Base-by-base conservation (phyloP, 1,140 invertebrate genomes). In the Myzus persicae region DNA sequence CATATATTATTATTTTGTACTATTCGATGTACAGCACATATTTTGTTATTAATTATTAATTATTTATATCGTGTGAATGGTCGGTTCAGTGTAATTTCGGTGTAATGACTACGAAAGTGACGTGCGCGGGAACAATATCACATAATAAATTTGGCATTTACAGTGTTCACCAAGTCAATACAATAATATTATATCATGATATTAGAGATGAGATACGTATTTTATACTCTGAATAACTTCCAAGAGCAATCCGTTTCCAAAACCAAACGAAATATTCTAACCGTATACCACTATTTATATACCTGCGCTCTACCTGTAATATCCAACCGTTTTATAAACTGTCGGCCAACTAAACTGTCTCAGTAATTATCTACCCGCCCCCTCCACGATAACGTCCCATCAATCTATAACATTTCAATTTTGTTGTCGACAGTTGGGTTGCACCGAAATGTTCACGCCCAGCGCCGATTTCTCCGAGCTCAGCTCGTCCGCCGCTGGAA, bases 341-440 rank as follows among this genome's bases (percentile, higher is more conserved):
- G 5, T 18, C 31, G 4, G 6, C 11, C n/a, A 76, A n/a, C n/a
- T 18, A n/a, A 59, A 76, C 59, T 18, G 14, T 76, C 31, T n/a
- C 14, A 51, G 20, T 76, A n/a, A n/a, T 76, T n/a, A 67, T 36
- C 59, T n/a, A 14, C 14, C 31, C 31, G 14, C 24, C 14, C 31
- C 2, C 4, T 31, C 14, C 14, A 5, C 14, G 2, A 51, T 22
- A n/a, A 76, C 4, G 11, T 76, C 59, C 6, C 31, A 76, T 76
- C n/a, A 18, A 36, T 8, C 2, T 22, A 18, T n/a, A 46, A 40
- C 7, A 26, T 14, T 11, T 38, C 36, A 6, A 54, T 90, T 26
- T 90, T 26, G 54, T 67, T 42, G 67, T 90, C 18, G 18, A 48
- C 38, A 92, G 90, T 92, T 92, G 90, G 90, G 67, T 24, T 82